Evolutionary conservation across 2,888 invertebrate genomes (phyloP), one percentile per base, ranked within the genome.

Genomic region (Masnerella sp.): DNA sequence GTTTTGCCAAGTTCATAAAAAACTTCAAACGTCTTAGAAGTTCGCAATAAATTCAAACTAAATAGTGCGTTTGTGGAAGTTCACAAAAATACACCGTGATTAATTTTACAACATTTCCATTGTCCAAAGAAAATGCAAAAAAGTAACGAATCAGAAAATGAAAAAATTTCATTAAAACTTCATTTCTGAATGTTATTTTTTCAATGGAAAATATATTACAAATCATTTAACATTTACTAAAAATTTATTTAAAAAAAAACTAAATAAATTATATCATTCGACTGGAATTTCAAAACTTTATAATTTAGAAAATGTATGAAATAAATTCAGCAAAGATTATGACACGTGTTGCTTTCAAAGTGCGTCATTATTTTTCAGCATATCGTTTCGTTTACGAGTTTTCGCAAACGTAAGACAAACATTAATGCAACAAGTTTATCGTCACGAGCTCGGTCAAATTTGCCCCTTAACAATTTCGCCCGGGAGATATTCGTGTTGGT

Each of bases 361-460:
- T 22, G 9, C 51, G 12, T 22, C 36, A 15, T 51, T 51, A 51
- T 51, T 51, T 17, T 51, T 36, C 11, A 51, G 51, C 36, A n/a
- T 36, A 38, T 52, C 20, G 38, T 38, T 52, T 52, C 12, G 7
- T 38, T 52, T 38, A 52, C 22, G 40, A 54, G 40, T 40, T 54
- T 40, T 40, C 17, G 11, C 28, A 11, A 30, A 54, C 8, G 17
- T 40, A 40, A 40, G 40, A 54, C 40, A 40, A 40, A 54, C 40
- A 30, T 40, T 54, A 54, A 40, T 40, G 54, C 54, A 40, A 54
- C 54, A 40, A 54, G 54, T 54, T 54, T 54, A 40, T 54, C 40
- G 30, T 54, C 12, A 4, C 18, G 5, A 40, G 36, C 40, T 52
- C 32, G 40, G 40, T 18, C 17, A 54, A 54, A 54, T 40, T 54